phyloP scores from a whole-genome alignment of 1,140 invertebrate species.

The Saxidomus purpurata region DNA sequence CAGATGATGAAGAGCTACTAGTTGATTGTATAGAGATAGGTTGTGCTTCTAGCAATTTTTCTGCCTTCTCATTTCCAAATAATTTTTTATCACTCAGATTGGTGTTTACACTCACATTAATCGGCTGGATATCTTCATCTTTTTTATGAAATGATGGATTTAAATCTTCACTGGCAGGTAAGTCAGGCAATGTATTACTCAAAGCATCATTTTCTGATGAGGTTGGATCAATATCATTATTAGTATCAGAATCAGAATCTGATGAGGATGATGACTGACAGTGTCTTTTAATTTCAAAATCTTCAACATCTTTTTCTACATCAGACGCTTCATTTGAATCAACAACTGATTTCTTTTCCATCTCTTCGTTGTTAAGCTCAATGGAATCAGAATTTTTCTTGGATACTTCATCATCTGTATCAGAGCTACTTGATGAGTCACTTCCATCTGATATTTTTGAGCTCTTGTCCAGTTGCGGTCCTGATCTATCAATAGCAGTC shows the following conservation, averaged over 20 bases:
- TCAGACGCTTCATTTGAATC: not conserved
- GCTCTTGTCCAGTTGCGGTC: not conserved
- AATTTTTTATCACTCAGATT: no score
- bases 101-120: no score
- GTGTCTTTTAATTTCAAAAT: not conserved
- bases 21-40: not conserved
- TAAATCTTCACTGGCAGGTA: not conserved
- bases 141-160: no score
- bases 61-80: no score
- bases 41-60: no score
- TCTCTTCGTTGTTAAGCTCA: not conserved
- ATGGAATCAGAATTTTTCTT: not conserved
- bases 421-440: not conserved
- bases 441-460: not conserved
- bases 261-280: not conserved
- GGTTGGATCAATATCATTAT: not conserved
- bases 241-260: not conserved
- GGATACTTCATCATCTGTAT: not conserved
- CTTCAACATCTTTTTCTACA: not conserved
- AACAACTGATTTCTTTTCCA: not conserved
- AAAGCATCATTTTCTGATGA: not conserved
- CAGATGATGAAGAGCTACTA: not conserved
- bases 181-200: not conserved
- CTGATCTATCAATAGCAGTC: no score
- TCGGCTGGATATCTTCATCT: no score